phyloP scores from a whole-genome alignment of 1,140 invertebrate genomes.

The Drosophila guanche region DNA sequence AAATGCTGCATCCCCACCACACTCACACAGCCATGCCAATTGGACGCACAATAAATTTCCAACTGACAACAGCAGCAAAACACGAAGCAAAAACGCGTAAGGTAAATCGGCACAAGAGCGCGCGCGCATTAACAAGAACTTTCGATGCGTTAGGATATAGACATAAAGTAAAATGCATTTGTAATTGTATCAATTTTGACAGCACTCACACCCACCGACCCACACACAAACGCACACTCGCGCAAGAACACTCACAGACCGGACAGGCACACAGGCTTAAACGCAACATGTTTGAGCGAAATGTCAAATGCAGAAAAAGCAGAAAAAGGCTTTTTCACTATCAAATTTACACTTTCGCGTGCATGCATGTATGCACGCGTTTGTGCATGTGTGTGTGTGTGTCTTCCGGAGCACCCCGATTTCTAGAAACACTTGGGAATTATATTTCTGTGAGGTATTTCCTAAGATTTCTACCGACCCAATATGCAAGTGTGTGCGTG shows the following conservation, averaged over 20 bases:
- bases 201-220: conserved; percentile 6
- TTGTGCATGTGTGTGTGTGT: conserved; percentile 7
- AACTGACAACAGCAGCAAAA: conserved; percentile 24
- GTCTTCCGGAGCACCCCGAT: too few relatives aligned
- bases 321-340: too few relatives aligned
- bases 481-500: too few relatives aligned
- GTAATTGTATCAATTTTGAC: conserved; percentile 35
- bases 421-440: too few relatives aligned
- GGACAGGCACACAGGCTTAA: conserved; percentile 15
- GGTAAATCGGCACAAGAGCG: conserved; percentile 18
- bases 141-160: conserved; percentile 5
- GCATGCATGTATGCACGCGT: neutral
- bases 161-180: conserved; percentile 49
- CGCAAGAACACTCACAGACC: conserved; percentile 1
- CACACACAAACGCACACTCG: conserved; percentile 10
- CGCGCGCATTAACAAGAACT: conserved; percentile 48
- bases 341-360: too few relatives aligned
- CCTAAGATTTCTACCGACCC: too few relatives aligned
- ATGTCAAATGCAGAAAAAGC: conserved; percentile 40
- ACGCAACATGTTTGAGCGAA: conserved; percentile 60
- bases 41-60: conserved; percentile 17
- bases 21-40: conserved; percentile 10
- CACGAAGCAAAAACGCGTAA: conserved; percentile 4
- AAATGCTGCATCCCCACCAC: too few relatives aligned
- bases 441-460: too few relatives aligned